These are phyloP conservation scores for Pogonocherus hispidulus DNA, from an alignment of 2,888 invertebrate genomes.

Conservation along the genomic window DNA sequence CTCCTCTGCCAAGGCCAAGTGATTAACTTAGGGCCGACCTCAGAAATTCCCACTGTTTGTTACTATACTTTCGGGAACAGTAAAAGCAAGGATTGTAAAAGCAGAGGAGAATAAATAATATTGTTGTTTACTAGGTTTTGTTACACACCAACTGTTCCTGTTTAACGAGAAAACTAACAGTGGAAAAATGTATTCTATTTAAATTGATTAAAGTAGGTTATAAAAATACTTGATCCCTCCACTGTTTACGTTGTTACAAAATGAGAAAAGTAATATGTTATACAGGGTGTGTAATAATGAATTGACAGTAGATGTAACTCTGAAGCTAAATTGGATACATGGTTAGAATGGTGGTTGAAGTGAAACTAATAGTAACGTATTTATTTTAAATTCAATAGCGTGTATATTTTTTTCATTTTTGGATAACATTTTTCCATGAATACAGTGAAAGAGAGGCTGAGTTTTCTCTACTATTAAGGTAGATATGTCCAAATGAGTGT, in stretches of 20 bases:
- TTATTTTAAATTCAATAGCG: too few species aligned
- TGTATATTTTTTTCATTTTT: too few species aligned
- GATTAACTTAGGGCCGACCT: not conserved
- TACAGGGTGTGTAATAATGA: too few species aligned
- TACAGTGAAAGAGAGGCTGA: too few species aligned
- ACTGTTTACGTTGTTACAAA: not conserved
- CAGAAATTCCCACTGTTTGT: not conserved
- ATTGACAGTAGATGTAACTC: too few species aligned
- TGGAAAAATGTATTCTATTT: conserved; percentile 1
- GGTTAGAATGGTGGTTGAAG: too few species aligned
- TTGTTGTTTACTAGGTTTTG: not conserved
- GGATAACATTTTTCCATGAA: too few species aligned
- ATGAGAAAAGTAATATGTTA: too few species aligned
- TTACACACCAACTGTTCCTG: conserved; percentile 9
- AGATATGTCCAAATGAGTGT: too few species aligned
- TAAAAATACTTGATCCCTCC: not conserved
- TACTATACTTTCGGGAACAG: not conserved
- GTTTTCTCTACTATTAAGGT: too few species aligned
- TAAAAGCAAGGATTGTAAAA: conserved; percentile 8
- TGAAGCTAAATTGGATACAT: too few species aligned
- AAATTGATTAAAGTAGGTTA: not conserved
- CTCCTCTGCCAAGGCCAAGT: not conserved
- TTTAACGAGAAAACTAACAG: conserved; percentile 11
- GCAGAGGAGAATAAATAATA: not conserved
- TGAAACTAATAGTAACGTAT: too few species aligned